These are phyloP conservation scores for Cylindroiulus punctatus DNA, from an alignment of 2,888 invertebrate genomes.

Conservation along the genomic window DNA sequence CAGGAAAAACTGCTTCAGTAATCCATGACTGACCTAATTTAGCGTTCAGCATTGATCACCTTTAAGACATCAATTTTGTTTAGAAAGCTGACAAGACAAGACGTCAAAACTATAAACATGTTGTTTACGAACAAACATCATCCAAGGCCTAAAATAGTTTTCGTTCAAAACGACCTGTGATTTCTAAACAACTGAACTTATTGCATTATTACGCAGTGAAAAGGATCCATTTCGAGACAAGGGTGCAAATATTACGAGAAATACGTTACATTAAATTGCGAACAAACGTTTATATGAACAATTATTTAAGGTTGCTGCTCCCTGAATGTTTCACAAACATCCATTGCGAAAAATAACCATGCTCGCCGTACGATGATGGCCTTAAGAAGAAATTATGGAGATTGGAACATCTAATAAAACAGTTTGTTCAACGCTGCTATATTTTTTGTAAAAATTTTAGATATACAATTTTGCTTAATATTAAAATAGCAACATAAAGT, in stretches of 20 bases:
- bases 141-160: not conserved
- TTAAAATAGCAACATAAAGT: too few relatives aligned
- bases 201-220: not conserved
- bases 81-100: not conserved
- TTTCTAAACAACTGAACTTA: not conserved
- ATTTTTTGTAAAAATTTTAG: too few relatives aligned
- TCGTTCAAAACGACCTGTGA: not conserved
- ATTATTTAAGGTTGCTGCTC: not conserved
- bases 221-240: not conserved
- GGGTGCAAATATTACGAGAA: not conserved
- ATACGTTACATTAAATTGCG: not conserved
- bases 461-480: too few relatives aligned
- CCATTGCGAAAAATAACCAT: not conserved
- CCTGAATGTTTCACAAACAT: not conserved
- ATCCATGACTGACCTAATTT: not conserved
- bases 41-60: not conserved
- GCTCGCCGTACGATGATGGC: not conserved
- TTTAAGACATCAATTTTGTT: not conserved
- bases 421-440: too few relatives aligned
- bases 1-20: not conserved
- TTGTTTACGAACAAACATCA: constrained; percentile 9
- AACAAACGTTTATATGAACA: not conserved
- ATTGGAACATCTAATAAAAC: too few relatives aligned
- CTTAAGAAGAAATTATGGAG: not conserved
- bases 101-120: not conserved